Conservation (phyloP, 2,113 vertebrate genomes). For the Callocephalon fimbriatum region DNA sequence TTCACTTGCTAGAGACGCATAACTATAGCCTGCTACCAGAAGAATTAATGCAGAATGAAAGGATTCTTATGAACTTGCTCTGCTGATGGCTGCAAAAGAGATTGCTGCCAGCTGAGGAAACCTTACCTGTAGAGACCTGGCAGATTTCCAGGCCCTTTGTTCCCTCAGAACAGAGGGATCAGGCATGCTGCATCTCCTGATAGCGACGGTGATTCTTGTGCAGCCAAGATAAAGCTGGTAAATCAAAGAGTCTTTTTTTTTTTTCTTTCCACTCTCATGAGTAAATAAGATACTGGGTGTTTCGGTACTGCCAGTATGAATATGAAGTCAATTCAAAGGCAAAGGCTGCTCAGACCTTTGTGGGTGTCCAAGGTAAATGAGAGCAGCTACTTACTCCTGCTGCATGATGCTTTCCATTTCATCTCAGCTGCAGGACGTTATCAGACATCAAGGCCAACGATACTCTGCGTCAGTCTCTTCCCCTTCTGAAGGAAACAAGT, state of each 20-base stretch:
- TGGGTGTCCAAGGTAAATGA: background rate
- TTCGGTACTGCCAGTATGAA: background rate
- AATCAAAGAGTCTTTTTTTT: background rate
- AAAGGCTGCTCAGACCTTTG: background rate
- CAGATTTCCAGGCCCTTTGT: constrained; percentile 33
- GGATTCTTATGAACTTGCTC: background rate
- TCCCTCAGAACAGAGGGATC: background rate
- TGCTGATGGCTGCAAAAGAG: background rate
- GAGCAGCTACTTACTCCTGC: constrained; percentile 38
- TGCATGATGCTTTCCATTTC: background rate
- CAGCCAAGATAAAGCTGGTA: background rate
- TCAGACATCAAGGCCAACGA: background rate
- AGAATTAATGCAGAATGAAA: background rate
- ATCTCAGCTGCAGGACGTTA: background rate
- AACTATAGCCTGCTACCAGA: background rate
- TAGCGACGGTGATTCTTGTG: background rate
- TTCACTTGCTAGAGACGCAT: background rate
- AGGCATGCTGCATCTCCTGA: background rate
- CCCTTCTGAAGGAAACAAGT: background rate
- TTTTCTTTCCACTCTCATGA: accelerated
- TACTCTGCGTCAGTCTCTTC: background rate
- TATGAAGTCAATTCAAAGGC: background rate
- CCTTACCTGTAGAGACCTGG: background rate
- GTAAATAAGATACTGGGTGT: background rate
- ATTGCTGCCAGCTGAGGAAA: background rate